A percentile compares a stretch with the other conserved stretches of the same genome.
These are phyloP conservation scores for Leptopilina myrica DNA, from an alignment of 2,888 invertebrate genomes.

Conservation along the genomic window DNA sequence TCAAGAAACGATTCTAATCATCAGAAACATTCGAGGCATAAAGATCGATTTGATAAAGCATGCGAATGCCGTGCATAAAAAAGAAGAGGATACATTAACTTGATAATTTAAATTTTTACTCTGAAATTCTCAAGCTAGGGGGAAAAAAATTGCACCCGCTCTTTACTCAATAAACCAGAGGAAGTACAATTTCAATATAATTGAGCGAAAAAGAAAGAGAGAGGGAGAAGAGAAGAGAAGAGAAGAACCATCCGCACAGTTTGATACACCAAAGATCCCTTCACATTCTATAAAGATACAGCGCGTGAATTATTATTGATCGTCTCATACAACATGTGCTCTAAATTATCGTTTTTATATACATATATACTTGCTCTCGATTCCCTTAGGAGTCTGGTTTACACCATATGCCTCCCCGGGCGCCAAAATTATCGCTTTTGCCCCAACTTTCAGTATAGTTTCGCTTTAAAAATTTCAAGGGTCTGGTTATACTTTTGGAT, in stretches of 20 bases:
- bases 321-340: slow-evolving; percentile 21
- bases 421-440: not conserved
- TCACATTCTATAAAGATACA: slow-evolving; percentile 4
- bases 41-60: slow-evolving; percentile 20
- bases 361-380: not conserved
- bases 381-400: not conserved
- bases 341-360: slow-evolving; percentile 36
- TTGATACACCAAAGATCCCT: not conserved
- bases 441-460: not conserved
- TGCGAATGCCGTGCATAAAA: not conserved
- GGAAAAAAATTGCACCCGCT: slow-evolving; percentile 28
- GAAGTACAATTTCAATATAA: slow-evolving; percentile 33
- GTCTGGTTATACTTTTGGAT: too few species aligned
- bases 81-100: slow-evolving; percentile 8
- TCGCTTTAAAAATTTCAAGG: not conserved
- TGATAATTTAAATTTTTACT: slow-evolving; percentile 25
- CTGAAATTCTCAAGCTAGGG: slow-evolving; percentile 25
- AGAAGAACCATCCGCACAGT: not conserved
- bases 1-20: slow-evolving; percentile 34
- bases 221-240: not conserved
- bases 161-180: slow-evolving; percentile 17
- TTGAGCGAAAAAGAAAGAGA: slow-evolving; percentile 1
- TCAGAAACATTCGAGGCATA: slow-evolving; percentile 25
- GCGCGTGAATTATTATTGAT: slow-evolving; percentile 26
- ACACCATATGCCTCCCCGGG: not conserved